Conservation (phyloP, 2,113 vertebrate genomes). For the Tiliqua scincoides region DNA sequence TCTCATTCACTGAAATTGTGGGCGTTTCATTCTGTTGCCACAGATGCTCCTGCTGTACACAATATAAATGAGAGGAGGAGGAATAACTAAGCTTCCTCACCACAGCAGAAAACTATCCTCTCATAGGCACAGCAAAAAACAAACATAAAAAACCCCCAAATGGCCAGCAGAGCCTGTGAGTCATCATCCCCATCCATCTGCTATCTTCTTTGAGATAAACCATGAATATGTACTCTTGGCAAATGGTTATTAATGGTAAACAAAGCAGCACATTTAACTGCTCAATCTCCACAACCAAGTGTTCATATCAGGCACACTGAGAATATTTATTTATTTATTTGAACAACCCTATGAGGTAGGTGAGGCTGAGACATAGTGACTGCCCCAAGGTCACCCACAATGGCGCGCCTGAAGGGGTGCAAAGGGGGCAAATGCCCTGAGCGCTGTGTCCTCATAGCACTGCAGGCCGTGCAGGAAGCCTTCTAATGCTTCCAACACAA, state of each 20-base stretch:
- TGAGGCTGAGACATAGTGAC: too few relatives aligned
- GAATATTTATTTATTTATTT: too few relatives aligned
- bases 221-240: conserved; percentile 16
- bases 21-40: conserved; percentile 41
- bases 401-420: too few relatives aligned
- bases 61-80: conserved; percentile 37
- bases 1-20: conserved; percentile 38
- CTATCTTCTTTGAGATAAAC: conserved; percentile 8
- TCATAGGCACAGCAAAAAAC: conserved; percentile 50
- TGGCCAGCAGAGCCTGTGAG: conserved; percentile 20
- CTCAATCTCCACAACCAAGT: not conserved
- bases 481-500: too few relatives aligned
- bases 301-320: not conserved
- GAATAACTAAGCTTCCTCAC: conserved; percentile 35
- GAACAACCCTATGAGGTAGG: too few relatives aligned
- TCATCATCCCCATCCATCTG: conserved; percentile 43
- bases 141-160: conserved; percentile 42
- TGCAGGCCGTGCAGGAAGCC: too few relatives aligned
- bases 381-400: too few relatives aligned
- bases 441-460: too few relatives aligned
- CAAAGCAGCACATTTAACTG: not conserved
- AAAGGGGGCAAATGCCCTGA: too few relatives aligned
- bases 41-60: conserved; percentile 37
- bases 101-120: conserved; percentile 27
- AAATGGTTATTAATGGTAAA: not conserved